Evolutionary conservation across 2,888 invertebrate genomes (phyloP).

Genomic region (Cosmia trapezina): DNA sequence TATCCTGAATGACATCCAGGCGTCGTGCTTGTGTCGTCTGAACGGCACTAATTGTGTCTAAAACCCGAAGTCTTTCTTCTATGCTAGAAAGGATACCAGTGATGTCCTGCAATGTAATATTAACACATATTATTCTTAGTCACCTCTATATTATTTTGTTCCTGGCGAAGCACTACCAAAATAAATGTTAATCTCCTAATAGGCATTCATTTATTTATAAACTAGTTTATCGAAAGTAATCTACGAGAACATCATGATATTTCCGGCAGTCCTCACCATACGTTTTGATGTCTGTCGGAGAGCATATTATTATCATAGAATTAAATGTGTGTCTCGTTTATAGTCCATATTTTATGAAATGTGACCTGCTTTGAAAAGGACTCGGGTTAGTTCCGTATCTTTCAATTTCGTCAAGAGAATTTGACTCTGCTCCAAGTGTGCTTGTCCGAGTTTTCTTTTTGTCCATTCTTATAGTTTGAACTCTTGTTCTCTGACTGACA

Average conservation of each 20-base stretch:
- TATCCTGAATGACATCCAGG: conserved; percentile 87
- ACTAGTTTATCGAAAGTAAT: conserved; percentile 55
- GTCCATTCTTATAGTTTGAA: conserved; percentile 16
- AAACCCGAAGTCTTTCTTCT: conserved; percentile 83
- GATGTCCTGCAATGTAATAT: conserved; percentile 79
- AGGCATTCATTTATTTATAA: conserved; percentile 47
- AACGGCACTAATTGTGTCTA: conserved; percentile 83
- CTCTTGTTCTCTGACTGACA: conserved; percentile 29
- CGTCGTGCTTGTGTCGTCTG: conserved; percentile 85
- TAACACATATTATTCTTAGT: conserved; percentile 11
- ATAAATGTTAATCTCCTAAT: conserved; percentile 51
- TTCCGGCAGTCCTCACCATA: conserved; percentile 49
- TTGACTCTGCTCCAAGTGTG: conserved; percentile 14
- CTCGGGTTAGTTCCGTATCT: conserved; percentile 33
- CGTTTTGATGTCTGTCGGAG: conserved; percentile 49
- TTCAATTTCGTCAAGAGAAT: conserved; percentile 31
- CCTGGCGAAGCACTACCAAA: conserved; percentile 34
- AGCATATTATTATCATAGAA: conserved; percentile 35
- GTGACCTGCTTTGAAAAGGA: conserved; percentile 44
- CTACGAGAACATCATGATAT: conserved; percentile 55
- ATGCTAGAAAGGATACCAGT: conserved; percentile 81
- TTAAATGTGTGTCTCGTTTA: conserved; percentile 32
- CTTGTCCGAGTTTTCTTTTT: conserved; percentile 11
- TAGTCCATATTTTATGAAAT: conserved; percentile 42
- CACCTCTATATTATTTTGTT: conserved; percentile 12